Percentiles rank a stretch among this genome's conserved stretches.
Conservation (phyloP, 30 jellyfish, hydroid and myxozoan genomes). For the Cassiopea andromeda region DNA sequence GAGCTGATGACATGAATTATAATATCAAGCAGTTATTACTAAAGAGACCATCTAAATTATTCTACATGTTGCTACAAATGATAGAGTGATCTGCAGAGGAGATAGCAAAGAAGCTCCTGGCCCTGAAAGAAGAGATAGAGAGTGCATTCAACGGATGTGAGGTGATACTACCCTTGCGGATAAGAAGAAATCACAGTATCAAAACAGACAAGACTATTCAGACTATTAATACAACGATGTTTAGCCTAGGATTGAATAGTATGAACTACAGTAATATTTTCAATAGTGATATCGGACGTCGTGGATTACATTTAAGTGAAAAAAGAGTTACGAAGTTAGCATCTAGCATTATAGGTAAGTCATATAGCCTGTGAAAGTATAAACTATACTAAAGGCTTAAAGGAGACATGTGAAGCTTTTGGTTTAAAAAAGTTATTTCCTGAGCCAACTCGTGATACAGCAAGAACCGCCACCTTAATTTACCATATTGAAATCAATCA, state of each 20-base stretch:
- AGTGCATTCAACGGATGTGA: background rate
- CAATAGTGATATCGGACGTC: background rate
- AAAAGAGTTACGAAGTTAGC: background rate
- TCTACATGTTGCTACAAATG: background rate
- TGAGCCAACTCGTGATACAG: constrained; percentile 19
- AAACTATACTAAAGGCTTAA: background rate
- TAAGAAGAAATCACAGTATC: background rate
- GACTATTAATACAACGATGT: background rate
- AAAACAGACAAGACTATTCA: background rate
- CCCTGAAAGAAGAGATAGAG: background rate
- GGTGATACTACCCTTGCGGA: background rate
- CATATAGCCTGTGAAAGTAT: background rate
- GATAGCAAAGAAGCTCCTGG: background rate
- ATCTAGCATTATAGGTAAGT: background rate
- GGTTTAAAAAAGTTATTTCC: constrained; percentile 10
- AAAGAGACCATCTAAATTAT: background rate
- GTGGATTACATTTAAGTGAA: background rate
- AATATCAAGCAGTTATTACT: background rate
- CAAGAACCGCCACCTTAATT: constrained; percentile 7
- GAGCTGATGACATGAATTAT: background rate
- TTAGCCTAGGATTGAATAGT: background rate
- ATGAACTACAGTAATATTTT: background rate
- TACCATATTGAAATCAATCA: constrained; percentile 14
- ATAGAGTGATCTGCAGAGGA: background rate
- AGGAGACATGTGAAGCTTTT: background rate